Conservation (phyloP, 2,888 invertebrate species). For the Zootermopsis nevadensis region DNA sequence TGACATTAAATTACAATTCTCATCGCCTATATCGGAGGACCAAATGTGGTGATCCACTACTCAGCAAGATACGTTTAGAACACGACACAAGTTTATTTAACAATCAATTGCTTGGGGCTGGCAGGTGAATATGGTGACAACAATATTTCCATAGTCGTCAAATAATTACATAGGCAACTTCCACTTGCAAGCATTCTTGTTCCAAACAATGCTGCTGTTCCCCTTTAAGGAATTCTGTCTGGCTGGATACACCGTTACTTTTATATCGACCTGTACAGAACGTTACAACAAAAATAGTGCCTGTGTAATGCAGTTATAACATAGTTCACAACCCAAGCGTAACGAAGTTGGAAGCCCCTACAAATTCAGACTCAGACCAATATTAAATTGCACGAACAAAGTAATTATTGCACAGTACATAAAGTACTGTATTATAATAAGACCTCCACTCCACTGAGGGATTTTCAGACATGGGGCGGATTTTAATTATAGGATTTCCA, state of each 20-base stretch:
- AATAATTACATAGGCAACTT: too few species aligned
- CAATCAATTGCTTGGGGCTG: too few species aligned
- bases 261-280: not conserved
- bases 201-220: not conserved
- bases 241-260: not conserved
- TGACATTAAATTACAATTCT: too few species aligned
- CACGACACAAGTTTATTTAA: too few species aligned
- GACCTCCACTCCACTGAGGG: not conserved
- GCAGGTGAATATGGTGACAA: too few species aligned
- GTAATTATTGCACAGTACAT: slow-evolving; percentile 13
- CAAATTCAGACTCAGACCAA: slow-evolving; percentile 5
- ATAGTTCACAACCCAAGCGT: slow-evolving; percentile 1
- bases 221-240: not conserved
- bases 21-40: too few species aligned
- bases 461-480: not conserved
- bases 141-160: too few species aligned
- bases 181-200: too few species aligned
- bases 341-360: slow-evolving; percentile 4
- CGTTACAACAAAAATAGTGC: not conserved
- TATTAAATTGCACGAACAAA: not conserved
- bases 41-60: too few species aligned
- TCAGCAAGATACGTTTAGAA: too few species aligned
- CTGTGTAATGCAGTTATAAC: not conserved
- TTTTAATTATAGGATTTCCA: slow-evolving; percentile 1
- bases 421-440: not conserved